Conservation (phyloP, 2,113 vertebrate genomes). For the Oostethus manadensis region DNA sequence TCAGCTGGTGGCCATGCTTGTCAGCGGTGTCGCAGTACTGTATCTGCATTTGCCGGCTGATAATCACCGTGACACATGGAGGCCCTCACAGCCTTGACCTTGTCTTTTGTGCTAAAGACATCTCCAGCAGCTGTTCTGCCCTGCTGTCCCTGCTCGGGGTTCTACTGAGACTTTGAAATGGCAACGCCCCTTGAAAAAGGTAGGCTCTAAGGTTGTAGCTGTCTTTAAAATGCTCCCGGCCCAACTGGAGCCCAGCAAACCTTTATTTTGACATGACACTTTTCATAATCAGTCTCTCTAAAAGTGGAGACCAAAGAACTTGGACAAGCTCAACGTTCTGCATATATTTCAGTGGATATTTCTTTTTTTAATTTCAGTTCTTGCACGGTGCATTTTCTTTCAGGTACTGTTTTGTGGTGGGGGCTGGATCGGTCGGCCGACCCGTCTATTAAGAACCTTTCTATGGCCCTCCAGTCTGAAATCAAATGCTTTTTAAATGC, state of each 20-base stretch:
- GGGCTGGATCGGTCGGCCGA: neutral
- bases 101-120: conserved; percentile 38
- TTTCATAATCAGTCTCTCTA: neutral
- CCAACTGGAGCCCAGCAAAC: too few relatives aligned
- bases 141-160: conserved; percentile 1
- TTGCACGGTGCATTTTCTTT: neutral
- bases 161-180: conserved; percentile 8
- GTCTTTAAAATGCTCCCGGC: too few relatives aligned
- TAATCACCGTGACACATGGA: conserved; percentile 52
- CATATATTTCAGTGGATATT: neutral
- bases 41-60: conserved; percentile 23
- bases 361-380: neutral
- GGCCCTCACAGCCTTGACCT: conserved; percentile 39
- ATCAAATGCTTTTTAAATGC: conserved; percentile 5
- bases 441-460: neutral
- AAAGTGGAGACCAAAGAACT: too few relatives aligned
- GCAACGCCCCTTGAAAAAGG: neutral
- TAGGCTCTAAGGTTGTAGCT: neutral
- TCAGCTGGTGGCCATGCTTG: conserved; percentile 10
- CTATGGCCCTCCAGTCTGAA: neutral
- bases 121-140: conserved; percentile 15
- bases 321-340: neutral
- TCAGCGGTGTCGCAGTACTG: conserved; percentile 1
- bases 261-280: too few relatives aligned
- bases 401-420: neutral